Percentiles rank a stretch among this genome's conserved stretches.
Conservation (phyloP, 1,140 invertebrate species). For the Aphaenogaster ashmeadi region DNA sequence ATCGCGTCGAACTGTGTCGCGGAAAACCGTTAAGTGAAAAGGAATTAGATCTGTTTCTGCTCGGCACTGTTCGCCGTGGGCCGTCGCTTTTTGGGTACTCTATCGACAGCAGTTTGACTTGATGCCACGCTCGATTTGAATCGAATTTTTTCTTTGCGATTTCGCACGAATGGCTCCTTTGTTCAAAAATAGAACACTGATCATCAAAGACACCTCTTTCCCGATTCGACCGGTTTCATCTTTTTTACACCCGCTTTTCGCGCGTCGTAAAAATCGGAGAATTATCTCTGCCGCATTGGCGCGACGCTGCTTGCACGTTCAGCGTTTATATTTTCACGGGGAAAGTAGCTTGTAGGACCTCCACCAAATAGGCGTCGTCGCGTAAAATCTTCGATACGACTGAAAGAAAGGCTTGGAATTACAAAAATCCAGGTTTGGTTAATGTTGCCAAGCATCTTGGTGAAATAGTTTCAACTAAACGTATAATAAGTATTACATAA, state of each 20-base stretch:
- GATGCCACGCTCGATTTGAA: not conserved
- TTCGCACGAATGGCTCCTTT: not conserved
- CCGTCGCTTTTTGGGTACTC: not conserved
- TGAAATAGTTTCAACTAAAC: no score
- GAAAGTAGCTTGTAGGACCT: not conserved
- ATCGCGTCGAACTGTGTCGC: slow-evolving; percentile 20
- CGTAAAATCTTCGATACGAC: not conserved
- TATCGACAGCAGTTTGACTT: not conserved
- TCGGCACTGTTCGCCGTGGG: not conserved
- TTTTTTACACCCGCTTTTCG: no score
- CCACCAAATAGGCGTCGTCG: not conserved
- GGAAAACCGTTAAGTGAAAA: slow-evolving; percentile 1
- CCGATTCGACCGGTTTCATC: not conserved
- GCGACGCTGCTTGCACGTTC: not conserved
- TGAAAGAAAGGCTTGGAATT: no score
- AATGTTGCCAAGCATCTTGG: no score
- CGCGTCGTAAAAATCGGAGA: slow-evolving; percentile 12
- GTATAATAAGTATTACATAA: no score
- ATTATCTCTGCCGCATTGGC: slow-evolving; percentile 5
- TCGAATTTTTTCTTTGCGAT: slow-evolving; percentile 27
- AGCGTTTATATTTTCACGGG: not conserved
- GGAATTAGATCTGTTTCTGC: slow-evolving; percentile 6
- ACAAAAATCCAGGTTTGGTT: no score
- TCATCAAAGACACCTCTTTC: not conserved
- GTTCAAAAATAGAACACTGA: not conserved